These are phyloP conservation scores for Sicus ferrugineus DNA, from an alignment of 2,888 invertebrate genomes.

Conservation along the genomic window DNA sequence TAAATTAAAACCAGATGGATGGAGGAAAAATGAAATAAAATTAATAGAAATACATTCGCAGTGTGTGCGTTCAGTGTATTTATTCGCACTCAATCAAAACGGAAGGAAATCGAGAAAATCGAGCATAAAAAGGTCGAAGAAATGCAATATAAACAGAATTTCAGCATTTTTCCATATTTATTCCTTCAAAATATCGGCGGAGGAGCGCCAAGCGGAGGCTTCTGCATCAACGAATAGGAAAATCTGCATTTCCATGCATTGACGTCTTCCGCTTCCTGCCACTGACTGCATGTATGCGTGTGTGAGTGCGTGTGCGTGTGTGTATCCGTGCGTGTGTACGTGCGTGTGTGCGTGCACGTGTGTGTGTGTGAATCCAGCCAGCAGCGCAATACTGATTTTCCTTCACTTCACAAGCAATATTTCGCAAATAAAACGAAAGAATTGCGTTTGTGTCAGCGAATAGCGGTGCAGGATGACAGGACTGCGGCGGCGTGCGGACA, in stretches of 20 bases:
- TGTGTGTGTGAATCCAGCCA: slow-evolving; percentile 6
- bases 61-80: not conserved
- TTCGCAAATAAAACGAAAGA: not conserved
- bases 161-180: slow-evolving; percentile 15
- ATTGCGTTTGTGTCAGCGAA: not conserved
- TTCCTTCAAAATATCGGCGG: slow-evolving; percentile 15
- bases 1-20: too few species aligned
- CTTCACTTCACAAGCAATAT: not conserved
- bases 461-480: not conserved
- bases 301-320: slow-evolving; percentile 14
- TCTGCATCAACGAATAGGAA: slow-evolving; percentile 24
- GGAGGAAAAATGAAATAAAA: too few species aligned
- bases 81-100: not conserved
- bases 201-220: slow-evolving; percentile 14
- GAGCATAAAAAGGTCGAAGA: slow-evolving; percentile 6
- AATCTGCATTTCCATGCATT: slow-evolving; percentile 11
- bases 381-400: not conserved
- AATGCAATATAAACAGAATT: slow-evolving; percentile 33
- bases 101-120: not conserved
- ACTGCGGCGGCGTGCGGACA: not conserved
- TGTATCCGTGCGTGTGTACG: slow-evolving; percentile 5
- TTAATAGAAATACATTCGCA: too few species aligned
- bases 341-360: slow-evolving; percentile 2
- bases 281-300: slow-evolving; percentile 7
- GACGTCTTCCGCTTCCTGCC: not conserved